A percentile compares a stretch with the other conserved stretches of the same genome.
Conservation (phyloP, 2,888 invertebrate species). For the Nebria brevicollis region DNA sequence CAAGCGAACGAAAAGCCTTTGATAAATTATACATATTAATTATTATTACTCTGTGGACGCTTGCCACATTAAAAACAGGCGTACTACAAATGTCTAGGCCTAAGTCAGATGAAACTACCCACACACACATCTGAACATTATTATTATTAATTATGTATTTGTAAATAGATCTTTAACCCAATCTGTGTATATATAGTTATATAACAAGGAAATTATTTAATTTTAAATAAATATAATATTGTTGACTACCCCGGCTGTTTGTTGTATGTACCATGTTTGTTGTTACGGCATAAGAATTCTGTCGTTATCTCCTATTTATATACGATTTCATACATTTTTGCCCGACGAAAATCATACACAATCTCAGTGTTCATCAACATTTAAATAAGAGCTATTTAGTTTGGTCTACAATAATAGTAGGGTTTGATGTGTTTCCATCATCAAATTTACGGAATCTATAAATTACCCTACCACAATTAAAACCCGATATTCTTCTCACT, state of each 20-base stretch:
- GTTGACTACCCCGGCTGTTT: slow-evolving; percentile 60
- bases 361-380: too few species aligned
- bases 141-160: slow-evolving; percentile 53
- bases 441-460: too few species aligned
- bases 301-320: slow-evolving; percentile 42
- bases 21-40: slow-evolving; percentile 43
- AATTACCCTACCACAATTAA: too few species aligned
- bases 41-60: slow-evolving; percentile 53
- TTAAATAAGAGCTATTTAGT: too few species aligned
- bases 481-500: too few species aligned
- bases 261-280: slow-evolving; percentile 55
- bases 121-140: slow-evolving; percentile 37
- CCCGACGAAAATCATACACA: not conserved
- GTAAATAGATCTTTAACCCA: slow-evolving; percentile 52
- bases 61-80: slow-evolving; percentile 59
- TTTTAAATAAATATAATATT: slow-evolving; percentile 54
- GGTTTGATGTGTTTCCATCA: too few species aligned
- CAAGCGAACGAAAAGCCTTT: slow-evolving; percentile 39
- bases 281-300: slow-evolving; percentile 10
- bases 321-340: slow-evolving; percentile 37
- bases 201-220: slow-evolving; percentile 49
- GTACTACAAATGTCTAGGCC: slow-evolving; percentile 63
- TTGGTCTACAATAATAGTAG: too few species aligned
- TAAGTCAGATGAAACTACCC: slow-evolving; percentile 51
- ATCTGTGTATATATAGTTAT: slow-evolving; percentile 55